Base-by-base conservation (phyloP, 2,797 vertebrate species). In the Poecilia wingei region DNA sequence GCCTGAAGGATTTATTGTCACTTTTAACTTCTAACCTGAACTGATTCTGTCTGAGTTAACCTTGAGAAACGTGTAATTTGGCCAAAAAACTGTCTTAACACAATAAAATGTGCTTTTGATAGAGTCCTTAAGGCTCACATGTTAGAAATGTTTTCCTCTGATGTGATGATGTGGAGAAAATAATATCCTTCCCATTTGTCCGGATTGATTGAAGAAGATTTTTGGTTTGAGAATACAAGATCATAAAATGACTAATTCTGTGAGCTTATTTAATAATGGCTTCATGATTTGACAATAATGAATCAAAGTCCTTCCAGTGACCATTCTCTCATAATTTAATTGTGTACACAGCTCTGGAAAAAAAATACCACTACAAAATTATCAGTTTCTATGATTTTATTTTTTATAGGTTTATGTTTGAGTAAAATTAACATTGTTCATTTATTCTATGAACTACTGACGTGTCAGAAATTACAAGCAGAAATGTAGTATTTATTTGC, bases 81-180 rank as follows among this genome's bases (percentile, higher is more conserved):
- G 85, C 90, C 72, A 88, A 91, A 90, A 91, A 84, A 77, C 36
- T 80, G 78, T 90, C 85, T 92, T 80, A 83, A 88, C 79, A 91
- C 75, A 75, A 70, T 82, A 74, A 83, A 82, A 79, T 82, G 77
- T 47, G 22, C 51, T 74, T 87, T 92, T 91, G 85, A 86, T 86
- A 57, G 76, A 83, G 72, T 85, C 68, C 71, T 89, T 87, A 53
- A 81, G 80, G 80, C 75, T 84, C 82, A 76, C 79, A 83, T 78
- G 79, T 82, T 75, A 77, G 78, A 82, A 84, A 70, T 84, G 76
- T 47, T 79, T 85, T 82, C 25, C 49, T 79, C 79, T 25, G 61
- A 66, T 66, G 61, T 39, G 61, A 20, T 36, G 33, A 66, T 39
- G 61, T 66, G 61, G 59, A 33, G 59, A 64, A 64, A 64, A 64